Base-by-base conservation (phyloP, 2,888 invertebrate genomes). In the Lithophane socia region DNA sequence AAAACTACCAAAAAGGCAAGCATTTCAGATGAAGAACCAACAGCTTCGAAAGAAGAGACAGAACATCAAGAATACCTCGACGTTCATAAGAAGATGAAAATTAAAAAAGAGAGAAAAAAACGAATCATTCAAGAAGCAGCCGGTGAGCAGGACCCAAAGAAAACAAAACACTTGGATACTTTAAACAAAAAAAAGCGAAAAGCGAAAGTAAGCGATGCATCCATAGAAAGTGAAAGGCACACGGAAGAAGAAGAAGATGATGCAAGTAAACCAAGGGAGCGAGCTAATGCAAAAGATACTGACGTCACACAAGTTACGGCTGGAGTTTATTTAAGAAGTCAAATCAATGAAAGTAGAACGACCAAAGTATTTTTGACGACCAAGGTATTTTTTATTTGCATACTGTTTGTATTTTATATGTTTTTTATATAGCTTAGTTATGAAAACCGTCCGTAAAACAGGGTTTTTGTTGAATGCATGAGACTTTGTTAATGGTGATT, bases 221-320 rank as follows among this genome's bases (percentile, higher is more conserved):
- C 44, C 12, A 3, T 18, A 24, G 37, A 49, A 44, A 8, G 2
- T 21, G 29, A 54, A 16, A 3, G 0, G 24, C 2, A 18, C 13
- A 29, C 8, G 44, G 71, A 88, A 52, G 89, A 88, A 52, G 89
- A 91, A 47, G 88, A 37, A 60, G 44, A 54, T 2, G 79, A 83
- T 29, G 77, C 84, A 13, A 89, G 90, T 44, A 91, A 88, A 68
- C 90, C 90, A 0, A 86, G 91, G 69, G 67, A 88, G 21, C 71
- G 91, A 24, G 86, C 87, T 10, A 37, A 58, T 81, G 29, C 73
- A 79, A 8, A 84, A 74, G 44, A 81, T 13, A 29, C 21, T 3
- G 29, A 12, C 9, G 7, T 0, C 0, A 12, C 10, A 52, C 0
- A 3, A n/a, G 10, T 54, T 37, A 81, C 60, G 0, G 47, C 21